Evolutionary conservation across 2,888 invertebrate genomes (phyloP), one percentile per base, ranked within the genome.

Genomic region (Mantis religiosa): DNA sequence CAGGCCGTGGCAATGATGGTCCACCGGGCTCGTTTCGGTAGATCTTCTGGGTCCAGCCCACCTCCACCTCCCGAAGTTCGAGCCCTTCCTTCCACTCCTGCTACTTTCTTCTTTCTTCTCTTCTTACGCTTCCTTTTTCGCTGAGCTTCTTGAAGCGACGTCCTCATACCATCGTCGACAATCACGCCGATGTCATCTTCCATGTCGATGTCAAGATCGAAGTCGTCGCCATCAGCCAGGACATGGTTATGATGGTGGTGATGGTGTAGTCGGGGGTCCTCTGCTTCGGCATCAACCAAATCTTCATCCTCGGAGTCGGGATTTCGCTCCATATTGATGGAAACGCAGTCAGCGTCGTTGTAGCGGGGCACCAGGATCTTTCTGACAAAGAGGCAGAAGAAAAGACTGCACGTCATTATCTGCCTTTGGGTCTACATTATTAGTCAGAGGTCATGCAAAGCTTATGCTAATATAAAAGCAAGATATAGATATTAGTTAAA

Each of bases 1-100:
- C 97, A 97, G 90, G 98, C 98, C 84, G 98, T 98, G 92, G 97
- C 97, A 93, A 98, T 97, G 93, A 98, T 98, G 88, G 98, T 98
- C 96, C 98, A 98, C 91, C 97, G 95, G 81, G 98, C 98, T 89
- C 97, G 95, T 89, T 97, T 96, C 0, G 97, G 97, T 91, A 98
- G 94, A 92, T 97, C 97, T 91, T 97, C 97, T 0, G 97, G 96
- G 92, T 97, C 97, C 71, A 92, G 90, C 71, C 89, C 91, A 96
- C 93, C 47, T 96, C 95, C 94, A 96, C 93, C 87, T 93, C 93
- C 54, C 91, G 90, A 41, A 91, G 91, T 84, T 92, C 92, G 47
- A 90, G 91, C 88, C 82, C 82, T 47, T 1, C 82, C 82, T 92
- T 91, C n/a, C 92, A 91, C 27, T 92, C 91, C 84, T 30, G 15